Evolutionary conservation across 2,888 invertebrate genomes (phyloP).

Genomic region (Ophion ventricosus): DNA sequence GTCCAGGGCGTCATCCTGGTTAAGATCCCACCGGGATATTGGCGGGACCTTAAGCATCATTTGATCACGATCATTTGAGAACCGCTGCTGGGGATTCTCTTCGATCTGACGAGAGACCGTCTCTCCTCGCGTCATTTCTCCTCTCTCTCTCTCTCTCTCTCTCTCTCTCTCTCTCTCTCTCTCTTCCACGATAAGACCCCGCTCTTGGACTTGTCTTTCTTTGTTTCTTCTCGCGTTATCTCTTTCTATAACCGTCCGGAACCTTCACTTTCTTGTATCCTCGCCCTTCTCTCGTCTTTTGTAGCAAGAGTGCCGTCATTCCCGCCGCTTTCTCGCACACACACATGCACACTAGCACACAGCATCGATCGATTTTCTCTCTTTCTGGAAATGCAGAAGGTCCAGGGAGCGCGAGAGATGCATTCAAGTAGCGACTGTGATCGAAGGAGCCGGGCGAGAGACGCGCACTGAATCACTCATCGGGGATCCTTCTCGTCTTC

Average conservation of each 20-base stretch:
- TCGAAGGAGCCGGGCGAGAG: slow-evolving; percentile 66
- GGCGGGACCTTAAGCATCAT: slow-evolving; percentile 6
- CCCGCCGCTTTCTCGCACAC: slow-evolving; percentile 45
- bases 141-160: slow-evolving; percentile 34
- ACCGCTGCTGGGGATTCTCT: slow-evolving; percentile 63
- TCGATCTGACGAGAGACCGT: slow-evolving; percentile 43
- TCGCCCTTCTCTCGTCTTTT: slow-evolving; percentile 30
- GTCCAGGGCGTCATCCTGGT: slow-evolving; percentile 75
- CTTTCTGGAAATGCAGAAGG: slow-evolving; percentile 67
- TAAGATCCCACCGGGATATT: slow-evolving; percentile 52
- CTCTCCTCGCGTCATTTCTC: slow-evolving; percentile 25
- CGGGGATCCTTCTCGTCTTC: slow-evolving; percentile 66
- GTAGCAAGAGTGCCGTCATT: slow-evolving; percentile 41
- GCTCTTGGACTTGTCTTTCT: slow-evolving; percentile 43
- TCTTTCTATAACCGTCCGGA: slow-evolving; percentile 41
- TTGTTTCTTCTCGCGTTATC: slow-evolving; percentile 13
- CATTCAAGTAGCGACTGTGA: slow-evolving; percentile 73
- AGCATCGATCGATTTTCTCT: slow-evolving; percentile 61
- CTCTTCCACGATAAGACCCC: background rate
- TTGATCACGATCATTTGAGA: slow-evolving; percentile 61
- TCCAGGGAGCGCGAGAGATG: slow-evolving; percentile 39
- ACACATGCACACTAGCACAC: slow-evolving; percentile 48
- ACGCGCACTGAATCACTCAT: slow-evolving; percentile 82
- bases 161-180: slow-evolving; percentile 36
- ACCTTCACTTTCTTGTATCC: slow-evolving; percentile 43